phyloP scores from a whole-genome alignment of 2,888 invertebrate genomes.

The Dryobotodes eremita region DNA sequence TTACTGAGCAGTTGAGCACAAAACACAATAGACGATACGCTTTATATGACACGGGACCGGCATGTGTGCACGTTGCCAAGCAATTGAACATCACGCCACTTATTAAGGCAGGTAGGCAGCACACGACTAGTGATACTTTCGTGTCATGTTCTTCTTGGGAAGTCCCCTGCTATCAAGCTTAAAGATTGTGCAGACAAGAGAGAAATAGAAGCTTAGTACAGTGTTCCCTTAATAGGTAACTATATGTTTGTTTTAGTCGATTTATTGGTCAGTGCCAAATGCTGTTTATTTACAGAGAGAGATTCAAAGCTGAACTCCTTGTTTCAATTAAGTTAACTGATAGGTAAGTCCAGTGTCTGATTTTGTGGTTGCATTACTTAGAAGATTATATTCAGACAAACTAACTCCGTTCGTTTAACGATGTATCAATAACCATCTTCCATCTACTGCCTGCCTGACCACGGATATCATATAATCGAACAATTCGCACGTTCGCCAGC shows the following conservation, averaged over 20 bases:
- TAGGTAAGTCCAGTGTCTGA: too few species aligned
- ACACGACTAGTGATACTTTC: not conserved
- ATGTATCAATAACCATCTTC: not conserved
- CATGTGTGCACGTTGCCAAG: slow-evolving; percentile 53
- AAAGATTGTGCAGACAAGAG: not conserved
- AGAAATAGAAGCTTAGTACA: not conserved
- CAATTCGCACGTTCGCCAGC: not conserved
- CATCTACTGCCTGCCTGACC: not conserved
- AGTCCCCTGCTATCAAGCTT: not conserved
- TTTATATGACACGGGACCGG: slow-evolving; percentile 33
- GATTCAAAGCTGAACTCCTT: not conserved
- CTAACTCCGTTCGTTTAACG: not conserved
- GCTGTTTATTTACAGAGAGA: not conserved
- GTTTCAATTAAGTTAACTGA: not conserved
- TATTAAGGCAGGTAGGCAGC: slow-evolving; percentile 12
- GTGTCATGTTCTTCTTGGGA: not conserved
- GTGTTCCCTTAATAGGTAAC: not conserved
- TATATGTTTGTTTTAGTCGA: not conserved
- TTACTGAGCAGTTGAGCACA: slow-evolving; percentile 44
- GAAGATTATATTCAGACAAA: not conserved
- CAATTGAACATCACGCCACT: slow-evolving; percentile 57
- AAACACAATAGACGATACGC: slow-evolving; percentile 63
- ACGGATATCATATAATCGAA: not conserved
- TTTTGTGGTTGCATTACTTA: not conserved
- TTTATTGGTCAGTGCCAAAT: not conserved